phyloP scores from a whole-genome alignment of 2,797 vertebrate genomes.

The Ctenopoma kingsleyae region DNA sequence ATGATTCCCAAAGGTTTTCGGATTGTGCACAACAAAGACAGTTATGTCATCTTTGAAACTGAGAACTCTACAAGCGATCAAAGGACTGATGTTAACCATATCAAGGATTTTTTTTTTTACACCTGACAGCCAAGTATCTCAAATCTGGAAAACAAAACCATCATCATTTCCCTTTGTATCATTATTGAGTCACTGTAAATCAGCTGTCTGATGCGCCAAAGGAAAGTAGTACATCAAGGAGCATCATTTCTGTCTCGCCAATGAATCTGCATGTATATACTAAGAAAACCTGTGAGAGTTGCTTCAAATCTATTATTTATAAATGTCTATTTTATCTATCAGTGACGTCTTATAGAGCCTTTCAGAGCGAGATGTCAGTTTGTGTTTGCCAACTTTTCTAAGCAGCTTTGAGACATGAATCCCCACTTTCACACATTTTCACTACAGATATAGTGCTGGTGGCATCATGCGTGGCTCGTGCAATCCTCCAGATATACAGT shows the following conservation, averaged over 20 bases:
- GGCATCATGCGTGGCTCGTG: constrained; percentile 76
- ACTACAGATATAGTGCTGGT: constrained; percentile 72
- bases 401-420: constrained; percentile 65
- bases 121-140: constrained; percentile 43
- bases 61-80: constrained; percentile 47
- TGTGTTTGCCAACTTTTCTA: constrained; percentile 66
- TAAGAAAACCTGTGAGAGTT: constrained; percentile 53
- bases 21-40: constrained; percentile 50
- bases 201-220: constrained; percentile 53
- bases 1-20: constrained; percentile 54
- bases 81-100: constrained; percentile 46
- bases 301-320: constrained; percentile 71
- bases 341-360: constrained; percentile 60
- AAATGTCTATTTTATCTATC: constrained; percentile 75
- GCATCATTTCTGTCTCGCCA: constrained; percentile 48
- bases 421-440: constrained; percentile 55
- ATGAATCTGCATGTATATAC: constrained; percentile 69
- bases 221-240: constrained; percentile 51
- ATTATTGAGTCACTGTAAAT: constrained; percentile 31
- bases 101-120: constrained; percentile 19
- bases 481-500: constrained; percentile 73
- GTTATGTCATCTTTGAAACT: constrained; percentile 53
- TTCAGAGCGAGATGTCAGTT: constrained; percentile 60
- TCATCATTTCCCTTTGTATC: constrained; percentile 26
- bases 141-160: constrained; percentile 46